phyloP scores from a whole-genome alignment of 2,888 invertebrate species.

The Drosophila suboccidentalis region DNA sequence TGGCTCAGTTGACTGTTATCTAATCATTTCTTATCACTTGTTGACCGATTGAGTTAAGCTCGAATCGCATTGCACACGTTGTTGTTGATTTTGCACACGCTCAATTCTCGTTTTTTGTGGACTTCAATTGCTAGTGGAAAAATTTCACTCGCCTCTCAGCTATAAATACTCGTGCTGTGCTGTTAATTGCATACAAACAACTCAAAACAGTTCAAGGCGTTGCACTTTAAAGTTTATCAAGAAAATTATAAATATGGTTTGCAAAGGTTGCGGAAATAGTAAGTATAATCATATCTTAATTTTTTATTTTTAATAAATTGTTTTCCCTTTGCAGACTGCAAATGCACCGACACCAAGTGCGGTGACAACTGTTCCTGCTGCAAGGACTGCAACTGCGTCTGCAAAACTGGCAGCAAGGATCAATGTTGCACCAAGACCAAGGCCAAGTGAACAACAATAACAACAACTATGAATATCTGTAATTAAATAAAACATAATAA shows the following conservation, averaged over 20 bases:
- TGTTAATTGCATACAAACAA: constrained; percentile 11
- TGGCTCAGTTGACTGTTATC: constrained; percentile 26
- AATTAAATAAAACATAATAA: not conserved
- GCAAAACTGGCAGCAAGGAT: constrained; percentile 72
- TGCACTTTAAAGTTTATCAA: constrained; percentile 13
- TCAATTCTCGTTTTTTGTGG: not conserved
- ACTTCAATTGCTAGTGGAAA: constrained; percentile 50
- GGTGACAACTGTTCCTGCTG: constrained; percentile 74
- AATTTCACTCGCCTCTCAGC: constrained; percentile 7
- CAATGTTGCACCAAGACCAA: constrained; percentile 68
- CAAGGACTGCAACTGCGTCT: constrained; percentile 72
- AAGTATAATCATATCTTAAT: constrained; percentile 38
- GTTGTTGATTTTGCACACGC: constrained; percentile 72
- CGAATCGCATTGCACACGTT: constrained; percentile 43
- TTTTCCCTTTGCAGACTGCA: constrained; percentile 56
- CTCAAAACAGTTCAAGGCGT: not conserved
- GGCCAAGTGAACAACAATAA: constrained; percentile 20
- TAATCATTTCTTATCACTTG: constrained; percentile 32
- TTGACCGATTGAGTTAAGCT: constrained; percentile 24
- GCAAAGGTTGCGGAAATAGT: constrained; percentile 74
- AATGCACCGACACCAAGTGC: constrained; percentile 67
- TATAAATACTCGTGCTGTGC: constrained; percentile 54
- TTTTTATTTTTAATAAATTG: not conserved
- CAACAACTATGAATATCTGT: not conserved
- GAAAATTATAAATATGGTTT: constrained; percentile 60